These are phyloP conservation scores for Choloepus hoffmanni DNA, from an alignment of 2,113 vertebrate species.

Conservation along the genomic window DNA sequence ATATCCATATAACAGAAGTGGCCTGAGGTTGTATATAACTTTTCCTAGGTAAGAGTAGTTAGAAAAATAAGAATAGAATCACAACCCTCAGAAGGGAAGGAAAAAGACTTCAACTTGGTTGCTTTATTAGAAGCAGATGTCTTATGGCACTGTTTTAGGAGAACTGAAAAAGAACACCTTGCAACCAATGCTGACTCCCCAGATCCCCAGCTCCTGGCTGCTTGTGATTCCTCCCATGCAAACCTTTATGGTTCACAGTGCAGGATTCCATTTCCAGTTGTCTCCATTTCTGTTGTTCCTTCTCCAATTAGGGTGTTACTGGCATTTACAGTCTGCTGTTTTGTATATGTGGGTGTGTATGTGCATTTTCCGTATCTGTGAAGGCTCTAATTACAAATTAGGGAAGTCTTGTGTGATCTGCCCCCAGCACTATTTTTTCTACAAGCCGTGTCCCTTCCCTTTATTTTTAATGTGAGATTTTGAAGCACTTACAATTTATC, in stretches of 20 bases:
- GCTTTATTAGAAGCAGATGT: neutral
- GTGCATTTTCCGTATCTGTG: neutral
- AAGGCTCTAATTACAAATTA: neutral
- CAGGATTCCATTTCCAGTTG: neutral
- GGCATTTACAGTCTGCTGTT: neutral
- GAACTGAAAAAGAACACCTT: neutral
- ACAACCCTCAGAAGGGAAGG: neutral
- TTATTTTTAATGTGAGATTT: neutral
- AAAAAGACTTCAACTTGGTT: neutral
- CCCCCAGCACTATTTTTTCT: neutral
- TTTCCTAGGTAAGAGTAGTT: neutral
- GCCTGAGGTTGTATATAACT: neutral
- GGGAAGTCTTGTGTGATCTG: neutral
- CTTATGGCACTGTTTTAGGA: neutral
- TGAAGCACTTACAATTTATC: neutral
- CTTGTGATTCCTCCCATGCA: neutral
- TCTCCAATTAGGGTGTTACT: neutral
- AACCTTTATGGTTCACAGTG: neutral
- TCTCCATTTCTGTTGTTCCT: neutral
- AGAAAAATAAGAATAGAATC: neutral
- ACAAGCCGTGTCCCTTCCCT: fast-evolving
- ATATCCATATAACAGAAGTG: neutral
- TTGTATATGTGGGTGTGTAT: neutral
- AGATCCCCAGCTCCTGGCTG: neutral
- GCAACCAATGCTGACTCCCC: neutral